Evolutionary conservation across 2,888 invertebrate genomes (phyloP).

Genomic region (Zelleria hepariella): DNA sequence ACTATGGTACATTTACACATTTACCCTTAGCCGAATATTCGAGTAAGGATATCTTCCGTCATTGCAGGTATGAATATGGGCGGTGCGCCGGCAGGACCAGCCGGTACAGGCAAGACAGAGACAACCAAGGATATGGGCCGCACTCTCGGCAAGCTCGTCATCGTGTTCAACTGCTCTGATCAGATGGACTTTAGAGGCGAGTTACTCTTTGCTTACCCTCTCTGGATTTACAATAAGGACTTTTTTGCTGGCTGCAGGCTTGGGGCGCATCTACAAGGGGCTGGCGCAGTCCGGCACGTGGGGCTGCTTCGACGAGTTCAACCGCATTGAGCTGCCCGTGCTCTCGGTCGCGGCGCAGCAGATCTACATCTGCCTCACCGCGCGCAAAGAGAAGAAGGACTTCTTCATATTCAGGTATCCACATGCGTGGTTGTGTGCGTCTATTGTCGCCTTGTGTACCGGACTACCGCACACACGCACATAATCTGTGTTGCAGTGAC

Average conservation of each 20-base stretch:
- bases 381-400: conserved; percentile 73
- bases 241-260: too few relatives aligned
- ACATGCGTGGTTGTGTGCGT: not conserved
- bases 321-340: conserved; percentile 90
- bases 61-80: conserved; percentile 84
- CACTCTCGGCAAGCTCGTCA: conserved; percentile 89
- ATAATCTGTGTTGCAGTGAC: too few relatives aligned
- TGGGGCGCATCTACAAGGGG: conserved; percentile 82
- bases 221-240: too few relatives aligned
- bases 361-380: conserved; percentile 80
- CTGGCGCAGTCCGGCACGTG: conserved; percentile 91
- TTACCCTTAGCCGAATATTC: too few relatives aligned
- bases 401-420: conserved; percentile 76
- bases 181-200: conserved; percentile 92
- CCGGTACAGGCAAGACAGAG: conserved; percentile 94
- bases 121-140: conserved; percentile 94
- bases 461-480: conserved; percentile 54
- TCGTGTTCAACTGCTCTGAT: conserved; percentile 94
- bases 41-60: too few relatives aligned
- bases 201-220: too few relatives aligned
- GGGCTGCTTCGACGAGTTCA: conserved; percentile 96
- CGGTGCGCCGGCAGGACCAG: conserved; percentile 93
- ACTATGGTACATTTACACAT: not conserved
- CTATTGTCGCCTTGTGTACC: not conserved
- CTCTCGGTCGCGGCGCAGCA: conserved; percentile 93